Evolutionary conservation across 2,888 invertebrate genomes (phyloP).

Genomic region (Allophyes oxyacanthae): DNA sequence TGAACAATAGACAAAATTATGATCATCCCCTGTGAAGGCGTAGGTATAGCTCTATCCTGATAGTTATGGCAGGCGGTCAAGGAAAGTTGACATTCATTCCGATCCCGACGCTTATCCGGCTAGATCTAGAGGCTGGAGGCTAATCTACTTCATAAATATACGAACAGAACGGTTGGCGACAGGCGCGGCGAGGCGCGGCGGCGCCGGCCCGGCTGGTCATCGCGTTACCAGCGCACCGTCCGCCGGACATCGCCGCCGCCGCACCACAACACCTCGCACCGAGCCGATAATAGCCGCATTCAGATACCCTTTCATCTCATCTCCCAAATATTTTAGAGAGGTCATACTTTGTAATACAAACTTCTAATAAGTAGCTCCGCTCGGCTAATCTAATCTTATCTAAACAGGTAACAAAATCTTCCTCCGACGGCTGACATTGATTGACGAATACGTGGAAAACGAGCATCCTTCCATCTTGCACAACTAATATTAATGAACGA

Average conservation of each 20-base stretch:
- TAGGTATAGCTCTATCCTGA: background rate
- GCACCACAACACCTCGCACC: too few species aligned
- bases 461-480: constrained; percentile 4
- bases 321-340: too few species aligned
- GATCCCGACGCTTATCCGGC: constrained; percentile 34
- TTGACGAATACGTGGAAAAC: constrained; percentile 35
- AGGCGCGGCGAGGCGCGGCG: too few species aligned
- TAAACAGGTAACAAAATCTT: constrained; percentile 46
- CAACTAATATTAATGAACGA: background rate
- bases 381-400: constrained; percentile 52
- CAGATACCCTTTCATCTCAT: too few species aligned
- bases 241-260: background rate
- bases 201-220: background rate
- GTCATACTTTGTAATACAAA: background rate
- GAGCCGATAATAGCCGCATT: too few species aligned
- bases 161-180: constrained; percentile 12
- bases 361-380: constrained; percentile 12
- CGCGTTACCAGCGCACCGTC: background rate
- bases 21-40: background rate
- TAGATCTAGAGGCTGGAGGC: constrained; percentile 32
- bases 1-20: background rate
- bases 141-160: constrained; percentile 44
- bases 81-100: constrained; percentile 26
- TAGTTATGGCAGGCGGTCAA: background rate
- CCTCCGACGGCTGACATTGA: constrained; percentile 49